phyloP scores from a whole-genome alignment of 2,797 vertebrate species.

The Schizopygopsis pylzovi region DNA sequence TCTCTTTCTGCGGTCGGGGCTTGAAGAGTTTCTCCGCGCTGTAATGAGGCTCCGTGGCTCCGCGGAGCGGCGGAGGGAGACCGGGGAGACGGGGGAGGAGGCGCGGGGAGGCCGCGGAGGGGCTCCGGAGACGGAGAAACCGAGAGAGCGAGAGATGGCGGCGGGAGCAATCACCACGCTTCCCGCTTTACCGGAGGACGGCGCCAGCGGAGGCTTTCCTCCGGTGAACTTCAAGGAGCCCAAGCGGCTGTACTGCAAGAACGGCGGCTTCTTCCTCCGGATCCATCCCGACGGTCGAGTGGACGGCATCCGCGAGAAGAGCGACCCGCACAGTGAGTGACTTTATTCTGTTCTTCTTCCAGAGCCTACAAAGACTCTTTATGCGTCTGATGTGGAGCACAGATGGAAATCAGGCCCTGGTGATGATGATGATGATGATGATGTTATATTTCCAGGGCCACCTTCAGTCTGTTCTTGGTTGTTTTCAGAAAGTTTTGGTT shows the following conservation, averaged over 20 bases:
- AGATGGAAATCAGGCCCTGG: slow-evolving; percentile 1
- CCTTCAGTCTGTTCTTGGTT: neutral
- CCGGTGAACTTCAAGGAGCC: slow-evolving; percentile 92
- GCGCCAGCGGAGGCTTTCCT: slow-evolving; percentile 82
- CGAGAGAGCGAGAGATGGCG: slow-evolving; percentile 77
- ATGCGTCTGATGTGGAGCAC: neutral
- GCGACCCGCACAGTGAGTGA: slow-evolving; percentile 92
- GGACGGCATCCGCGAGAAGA: slow-evolving; percentile 94
- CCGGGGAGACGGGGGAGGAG: slow-evolving; percentile 51
- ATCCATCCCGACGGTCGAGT: slow-evolving; percentile 91
- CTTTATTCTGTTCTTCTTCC: slow-evolving; percentile 7
- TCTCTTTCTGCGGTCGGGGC: slow-evolving; percentile 30
- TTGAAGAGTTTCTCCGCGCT: slow-evolving; percentile 65
- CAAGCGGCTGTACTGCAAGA: slow-evolving; percentile 95
- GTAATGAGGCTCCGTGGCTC: slow-evolving; percentile 67
- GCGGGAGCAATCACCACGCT: slow-evolving; percentile 90
- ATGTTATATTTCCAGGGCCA: neutral
- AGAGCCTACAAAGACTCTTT: neutral
- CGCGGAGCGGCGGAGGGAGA: slow-evolving; percentile 68
- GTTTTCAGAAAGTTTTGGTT: neutral
- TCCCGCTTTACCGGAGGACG: slow-evolving; percentile 84
- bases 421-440: neutral
- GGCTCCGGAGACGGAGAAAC: slow-evolving; percentile 65
- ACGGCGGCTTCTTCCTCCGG: slow-evolving; percentile 94
- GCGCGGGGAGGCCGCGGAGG: slow-evolving; percentile 51